Base-by-base conservation (phyloP, 2,888 invertebrate genomes). In the Seira musarum region DNA sequence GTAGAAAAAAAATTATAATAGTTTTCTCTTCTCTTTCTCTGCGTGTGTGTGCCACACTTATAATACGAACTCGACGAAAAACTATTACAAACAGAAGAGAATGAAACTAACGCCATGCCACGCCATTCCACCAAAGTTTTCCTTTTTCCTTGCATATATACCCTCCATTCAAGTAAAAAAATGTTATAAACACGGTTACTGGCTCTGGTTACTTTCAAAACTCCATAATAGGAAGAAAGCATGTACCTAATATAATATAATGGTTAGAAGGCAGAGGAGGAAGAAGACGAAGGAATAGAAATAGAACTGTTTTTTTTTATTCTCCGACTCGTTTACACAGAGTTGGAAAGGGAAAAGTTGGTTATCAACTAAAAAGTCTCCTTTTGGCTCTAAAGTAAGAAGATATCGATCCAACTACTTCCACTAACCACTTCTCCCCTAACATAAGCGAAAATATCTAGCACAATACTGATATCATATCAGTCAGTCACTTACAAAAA, bases 321-420 rank as follows among this genome's bases (percentile, higher is more conserved):
- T 64, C 60, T 71, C 49, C 66, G 70, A 70, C 74, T 70, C 75
- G 80, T 80, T 74, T 80, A 80, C 75, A 75, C 80, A 80, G 80
- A 70, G 65, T 69, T 70, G 69, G 73, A 79, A 19, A 71, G 35
- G 74, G 66, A 75, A 80, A 80, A 80, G 74, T 80, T 75, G 80
- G 80, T 80, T 80, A 75, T 75, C 80, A 80, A 80, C 74, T 74
- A 75, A 80, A 73, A 80, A 80, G 70, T 80, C 80, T 80, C 65
- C 53, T 73, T 57, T 73, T 80, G 73, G 57, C 53, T 53, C 53
- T 53, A 53, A 53, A 53, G 30, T 80, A 65, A 66, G 57, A 60
- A 70, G 75, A 80, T 80, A 80, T 80, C 80, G 80, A 80, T 80
- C 80, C 80, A 80, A 80, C 75, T 73, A 73, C 19, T 66, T 53